Evolutionary conservation across 2,113 vertebrate genomes (phyloP), one percentile per base, ranked within the genome.

Genomic region (Toxotes chatareus): DNA sequence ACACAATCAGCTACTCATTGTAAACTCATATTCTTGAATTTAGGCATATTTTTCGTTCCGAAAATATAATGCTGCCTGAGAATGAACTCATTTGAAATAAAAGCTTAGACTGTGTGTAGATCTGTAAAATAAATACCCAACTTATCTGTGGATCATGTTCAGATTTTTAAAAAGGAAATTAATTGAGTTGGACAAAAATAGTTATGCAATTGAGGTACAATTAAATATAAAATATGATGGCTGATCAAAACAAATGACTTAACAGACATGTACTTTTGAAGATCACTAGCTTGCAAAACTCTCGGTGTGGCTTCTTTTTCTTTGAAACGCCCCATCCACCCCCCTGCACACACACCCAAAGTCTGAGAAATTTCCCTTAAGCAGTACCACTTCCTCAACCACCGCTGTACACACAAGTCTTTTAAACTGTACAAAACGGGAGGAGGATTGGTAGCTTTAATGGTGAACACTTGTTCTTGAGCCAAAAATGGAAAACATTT

Each of bases 331-430:
- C 5, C 4, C 5, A 27, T 21, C 16, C 4, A 51, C 17, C 5
- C 47, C 47, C 2, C 4, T 4, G 8, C 21, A 23, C 21, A 55
- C 19, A 55, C 8, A 55, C 53, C 3, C 9, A 55, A 8, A 23
- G 61, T 42, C 5, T 63, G 49, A 51, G 31, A 49, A 32, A 46
- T 65, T 71, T 80, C 16, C 53, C 55, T 27, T 46, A 23, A 21
- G 49, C 47, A 56, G 38, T 14, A 61, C 55, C 17, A 61, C 55
- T 46, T 73, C 38, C 49, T 64, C 31, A 17, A 42, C n/a, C 14
- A 67, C 55, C 19, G 1, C 1, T 61, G 3, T n/a, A 14, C 21
- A 49, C 21, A 59, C 38, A 59, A 23, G 38, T 38, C 57, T 32
- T 16, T 19, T 55, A 19, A 74, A 76, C 6, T 31, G 64, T 31